Conservation (phyloP, 2,888 invertebrate species). For the Bursaphelenchus okinawaensis region DNA sequence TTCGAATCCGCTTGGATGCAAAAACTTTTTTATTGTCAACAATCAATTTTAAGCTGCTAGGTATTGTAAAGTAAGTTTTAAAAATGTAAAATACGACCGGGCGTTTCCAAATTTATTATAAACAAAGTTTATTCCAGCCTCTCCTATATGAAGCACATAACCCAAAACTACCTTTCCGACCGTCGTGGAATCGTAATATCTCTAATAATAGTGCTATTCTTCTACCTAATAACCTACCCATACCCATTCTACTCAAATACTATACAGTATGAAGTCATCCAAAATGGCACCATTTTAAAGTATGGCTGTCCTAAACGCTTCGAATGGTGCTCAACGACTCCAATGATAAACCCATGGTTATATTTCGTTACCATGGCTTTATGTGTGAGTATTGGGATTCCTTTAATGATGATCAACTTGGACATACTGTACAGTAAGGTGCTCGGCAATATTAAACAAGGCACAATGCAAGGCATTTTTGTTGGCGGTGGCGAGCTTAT, state of each 20-base stretch:
- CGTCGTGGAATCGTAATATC: conserved; percentile 6
- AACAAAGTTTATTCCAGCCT: not conserved
- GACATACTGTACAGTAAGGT: conserved; percentile 19
- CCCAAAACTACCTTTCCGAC: not conserved
- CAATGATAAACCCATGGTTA: conserved; percentile 22
- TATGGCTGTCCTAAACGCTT: conserved; percentile 17
- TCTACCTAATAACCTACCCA: conserved; percentile 30
- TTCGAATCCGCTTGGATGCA: too few species aligned
- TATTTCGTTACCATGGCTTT: conserved; percentile 20
- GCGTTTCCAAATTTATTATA: too few species aligned
- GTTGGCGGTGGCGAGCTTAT: conserved; percentile 16
- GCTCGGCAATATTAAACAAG: conserved; percentile 18
- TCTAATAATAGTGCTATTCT: not conserved
- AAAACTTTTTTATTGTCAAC: too few species aligned
- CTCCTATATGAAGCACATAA: not conserved
- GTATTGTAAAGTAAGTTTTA: too few species aligned
- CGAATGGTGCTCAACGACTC: conserved; percentile 24
- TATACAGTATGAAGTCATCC: not conserved
- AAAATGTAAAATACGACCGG: too few species aligned
- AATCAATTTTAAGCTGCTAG: too few species aligned
- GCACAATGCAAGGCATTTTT: conserved; percentile 25
- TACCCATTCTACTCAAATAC: conserved; percentile 17
- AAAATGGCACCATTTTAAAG: not conserved
- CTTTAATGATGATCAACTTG: conserved; percentile 9
- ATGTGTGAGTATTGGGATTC: not conserved